These are phyloP conservation scores for Callipepla squamata DNA, from an alignment of 2,113 vertebrate genomes.

Conservation along the genomic window DNA sequence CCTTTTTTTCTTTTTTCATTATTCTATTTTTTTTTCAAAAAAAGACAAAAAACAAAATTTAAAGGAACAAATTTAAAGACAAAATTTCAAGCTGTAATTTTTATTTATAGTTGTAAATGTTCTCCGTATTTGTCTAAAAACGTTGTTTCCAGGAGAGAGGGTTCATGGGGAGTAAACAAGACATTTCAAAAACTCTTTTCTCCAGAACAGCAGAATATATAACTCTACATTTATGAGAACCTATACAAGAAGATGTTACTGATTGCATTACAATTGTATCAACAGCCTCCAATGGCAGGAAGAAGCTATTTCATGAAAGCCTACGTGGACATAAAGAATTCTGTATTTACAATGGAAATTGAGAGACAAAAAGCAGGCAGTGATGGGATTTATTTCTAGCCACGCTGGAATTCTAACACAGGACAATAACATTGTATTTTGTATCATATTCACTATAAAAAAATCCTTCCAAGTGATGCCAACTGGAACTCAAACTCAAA, in stretches of 20 bases:
- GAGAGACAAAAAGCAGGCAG: slow-evolving; percentile 3
- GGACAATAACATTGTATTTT: neutral
- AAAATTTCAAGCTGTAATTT: slow-evolving; percentile 4
- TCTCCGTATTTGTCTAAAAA: neutral
- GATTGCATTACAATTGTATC: neutral
- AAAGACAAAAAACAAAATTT: neutral
- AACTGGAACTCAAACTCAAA: neutral
- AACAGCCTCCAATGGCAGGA: neutral
- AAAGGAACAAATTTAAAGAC: neutral
- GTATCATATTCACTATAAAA: neutral
- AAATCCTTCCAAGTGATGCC: neutral
- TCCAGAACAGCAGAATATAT: slow-evolving; percentile 9
- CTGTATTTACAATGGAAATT: slow-evolving; percentile 10
- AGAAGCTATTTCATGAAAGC: neutral
- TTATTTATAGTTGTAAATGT: neutral
- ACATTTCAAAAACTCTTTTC: neutral
- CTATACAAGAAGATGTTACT: neutral
- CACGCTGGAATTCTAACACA: neutral
- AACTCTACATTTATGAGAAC: neutral
- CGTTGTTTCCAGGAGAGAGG: neutral
- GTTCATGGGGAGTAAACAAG: neutral
- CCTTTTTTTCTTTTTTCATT: neutral
- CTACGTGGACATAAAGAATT: neutral
- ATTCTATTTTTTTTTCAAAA: accelerated
- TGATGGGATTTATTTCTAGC: neutral